phyloP scores from a whole-genome alignment of 1,140 invertebrate genomes.

The Homarus americanus region DNA sequence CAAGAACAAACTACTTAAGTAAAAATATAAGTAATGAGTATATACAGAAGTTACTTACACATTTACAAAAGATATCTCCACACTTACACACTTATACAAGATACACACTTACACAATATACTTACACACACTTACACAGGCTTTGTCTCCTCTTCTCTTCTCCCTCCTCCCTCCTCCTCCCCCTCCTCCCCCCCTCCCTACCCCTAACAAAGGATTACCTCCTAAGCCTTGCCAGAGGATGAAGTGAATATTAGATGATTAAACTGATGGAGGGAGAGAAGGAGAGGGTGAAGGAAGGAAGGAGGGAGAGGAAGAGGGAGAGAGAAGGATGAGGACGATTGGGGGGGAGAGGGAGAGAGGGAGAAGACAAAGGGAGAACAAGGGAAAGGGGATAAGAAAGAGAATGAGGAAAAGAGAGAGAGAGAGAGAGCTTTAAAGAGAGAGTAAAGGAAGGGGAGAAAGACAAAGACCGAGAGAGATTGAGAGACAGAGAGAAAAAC shows the following conservation, averaged over 20 bases:
- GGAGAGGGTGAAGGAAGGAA: conserved; percentile 23
- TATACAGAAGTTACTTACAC: background rate
- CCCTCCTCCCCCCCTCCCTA: background rate
- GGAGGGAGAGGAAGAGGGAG: conserved; percentile 37
- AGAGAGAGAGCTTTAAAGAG: background rate
- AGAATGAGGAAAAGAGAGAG: background rate
- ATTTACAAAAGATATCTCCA: no score
- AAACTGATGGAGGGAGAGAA: background rate
- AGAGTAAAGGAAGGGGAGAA: no score
- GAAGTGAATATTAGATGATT: no score
- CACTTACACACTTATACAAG: no score
- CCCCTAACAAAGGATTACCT: background rate
- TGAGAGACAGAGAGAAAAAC: no score
- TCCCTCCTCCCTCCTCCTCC: background rate
- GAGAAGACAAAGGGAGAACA: background rate
- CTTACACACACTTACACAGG: no score
- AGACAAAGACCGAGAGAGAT: no score
- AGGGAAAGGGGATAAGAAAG: background rate
- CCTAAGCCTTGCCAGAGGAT: no score
- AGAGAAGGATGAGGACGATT: background rate
- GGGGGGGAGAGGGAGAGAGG: background rate
- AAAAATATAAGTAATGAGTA: no score
- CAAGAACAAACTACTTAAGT: no score
- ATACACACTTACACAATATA: no score
- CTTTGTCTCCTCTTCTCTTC: background rate